Percentiles rank a stretch among this genome's conserved stretches.
phyloP scores from a whole-genome alignment of 1,140 invertebrate genomes.

The Andricus grossulariae region DNA sequence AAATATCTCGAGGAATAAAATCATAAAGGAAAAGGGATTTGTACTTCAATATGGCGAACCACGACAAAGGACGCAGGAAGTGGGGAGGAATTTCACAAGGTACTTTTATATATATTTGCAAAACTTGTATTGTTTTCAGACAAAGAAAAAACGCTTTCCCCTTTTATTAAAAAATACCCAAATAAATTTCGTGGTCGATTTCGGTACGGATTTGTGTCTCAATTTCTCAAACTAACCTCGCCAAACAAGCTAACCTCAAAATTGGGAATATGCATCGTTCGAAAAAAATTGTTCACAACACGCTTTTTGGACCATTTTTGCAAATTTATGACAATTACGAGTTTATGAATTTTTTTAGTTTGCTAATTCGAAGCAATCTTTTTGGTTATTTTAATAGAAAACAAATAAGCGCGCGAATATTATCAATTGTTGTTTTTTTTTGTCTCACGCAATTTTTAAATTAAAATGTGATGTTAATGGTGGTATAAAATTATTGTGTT shows the following conservation, averaged over 20 bases:
- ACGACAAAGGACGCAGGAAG: constrained; percentile 77
- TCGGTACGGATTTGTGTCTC: background rate
- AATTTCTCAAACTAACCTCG: constrained; percentile 60
- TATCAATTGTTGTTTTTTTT: background rate
- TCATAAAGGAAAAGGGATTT: constrained; percentile 51
- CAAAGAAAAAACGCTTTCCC: background rate
- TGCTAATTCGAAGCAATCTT: background rate
- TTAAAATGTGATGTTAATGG: too few relatives aligned
- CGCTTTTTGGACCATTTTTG: background rate
- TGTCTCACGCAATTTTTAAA: too few relatives aligned
- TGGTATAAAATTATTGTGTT: too few relatives aligned
- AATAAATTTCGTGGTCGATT: background rate
- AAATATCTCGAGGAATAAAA: background rate
- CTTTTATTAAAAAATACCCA: background rate
- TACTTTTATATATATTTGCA: constrained; percentile 56
- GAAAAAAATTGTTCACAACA: background rate
- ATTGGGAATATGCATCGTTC: constrained; percentile 32
- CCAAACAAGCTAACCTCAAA: constrained; percentile 70
- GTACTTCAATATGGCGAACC: constrained; percentile 75
- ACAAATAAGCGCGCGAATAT: too few relatives aligned
- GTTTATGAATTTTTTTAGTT: background rate
- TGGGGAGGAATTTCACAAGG: constrained; percentile 75
- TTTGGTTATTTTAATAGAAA: background rate
- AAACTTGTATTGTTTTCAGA: constrained; percentile 12
- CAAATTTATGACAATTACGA: too few relatives aligned